Conservation (phyloP, 2,888 invertebrate genomes). For the Steinernema hermaphroditum region DNA sequence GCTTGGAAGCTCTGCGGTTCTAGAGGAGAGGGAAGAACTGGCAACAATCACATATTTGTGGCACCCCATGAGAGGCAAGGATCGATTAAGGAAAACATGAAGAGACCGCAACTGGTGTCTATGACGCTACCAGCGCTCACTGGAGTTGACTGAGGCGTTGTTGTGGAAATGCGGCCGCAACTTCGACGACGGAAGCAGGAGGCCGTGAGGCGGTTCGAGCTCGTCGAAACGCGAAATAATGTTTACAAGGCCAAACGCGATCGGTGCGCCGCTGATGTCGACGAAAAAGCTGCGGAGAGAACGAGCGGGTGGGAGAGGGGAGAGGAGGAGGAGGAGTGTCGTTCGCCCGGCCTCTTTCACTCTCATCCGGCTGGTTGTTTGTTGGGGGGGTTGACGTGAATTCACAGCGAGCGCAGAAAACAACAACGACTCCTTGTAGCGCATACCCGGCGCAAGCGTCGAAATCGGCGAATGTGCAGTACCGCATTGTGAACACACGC, state of each 20-base stretch:
- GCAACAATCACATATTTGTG: too few relatives aligned
- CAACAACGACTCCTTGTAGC: conserved; percentile 7
- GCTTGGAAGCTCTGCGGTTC: too few relatives aligned
- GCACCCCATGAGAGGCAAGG: not conserved
- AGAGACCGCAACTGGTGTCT: conserved; percentile 9
- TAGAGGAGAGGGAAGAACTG: too few relatives aligned
- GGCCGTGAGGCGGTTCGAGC: conserved; percentile 31
- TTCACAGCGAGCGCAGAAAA: conserved; percentile 24
- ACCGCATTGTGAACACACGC: not conserved
- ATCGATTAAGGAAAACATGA: conserved; percentile 22
- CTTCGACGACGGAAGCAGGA: conserved; percentile 27
- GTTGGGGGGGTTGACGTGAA: conserved; percentile 27
- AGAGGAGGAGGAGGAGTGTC: conserved; percentile 30
- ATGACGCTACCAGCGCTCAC: conserved; percentile 12
- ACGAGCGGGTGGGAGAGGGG: conserved; percentile 23
- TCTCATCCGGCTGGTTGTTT: conserved; percentile 30
- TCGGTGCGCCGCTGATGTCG: conserved; percentile 23
- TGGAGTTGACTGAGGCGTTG: conserved; percentile 47
- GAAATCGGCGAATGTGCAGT: not conserved
- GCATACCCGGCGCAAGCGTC: not conserved
- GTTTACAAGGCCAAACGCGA: conserved; percentile 29
- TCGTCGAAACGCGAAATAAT: conserved; percentile 29
- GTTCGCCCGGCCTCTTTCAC: conserved; percentile 27
- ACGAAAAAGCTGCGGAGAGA: conserved; percentile 28
- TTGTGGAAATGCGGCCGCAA: conserved; percentile 42